Conservation (phyloP, 2,113 vertebrate species). For the Stigmatopora argus region DNA sequence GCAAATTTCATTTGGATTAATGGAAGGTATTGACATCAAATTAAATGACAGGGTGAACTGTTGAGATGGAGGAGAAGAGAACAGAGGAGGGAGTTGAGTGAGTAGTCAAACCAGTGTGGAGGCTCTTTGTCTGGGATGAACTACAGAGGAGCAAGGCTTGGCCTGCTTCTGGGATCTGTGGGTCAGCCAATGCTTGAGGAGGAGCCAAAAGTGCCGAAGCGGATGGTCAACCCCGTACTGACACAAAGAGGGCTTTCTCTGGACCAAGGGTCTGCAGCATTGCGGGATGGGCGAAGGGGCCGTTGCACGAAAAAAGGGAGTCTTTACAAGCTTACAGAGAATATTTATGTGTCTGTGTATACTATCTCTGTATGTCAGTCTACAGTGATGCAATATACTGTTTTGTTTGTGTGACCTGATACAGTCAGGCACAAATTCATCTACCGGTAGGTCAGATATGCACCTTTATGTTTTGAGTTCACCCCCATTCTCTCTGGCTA, state of each 20-base stretch:
- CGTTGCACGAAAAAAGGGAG: conserved; percentile 30
- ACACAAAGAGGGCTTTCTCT: conserved; percentile 64
- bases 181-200: conserved; percentile 44
- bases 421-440: conserved; percentile 25
- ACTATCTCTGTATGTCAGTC: neutral
- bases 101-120: conserved; percentile 51
- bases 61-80: conserved; percentile 20
- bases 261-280: conserved; percentile 39
- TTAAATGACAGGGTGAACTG: conserved; percentile 30
- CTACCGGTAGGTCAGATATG: conserved; percentile 18
- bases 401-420: neutral
- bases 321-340: neutral
- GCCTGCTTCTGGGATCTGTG: conserved; percentile 55
- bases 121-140: conserved; percentile 54
- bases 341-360: neutral
- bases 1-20: conserved; percentile 57
- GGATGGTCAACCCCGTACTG: conserved; percentile 42
- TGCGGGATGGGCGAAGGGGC: conserved; percentile 28
- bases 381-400: neutral
- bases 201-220: conserved; percentile 56
- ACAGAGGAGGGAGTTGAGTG: conserved; percentile 28
- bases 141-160: conserved; percentile 44
- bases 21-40: conserved; percentile 57
- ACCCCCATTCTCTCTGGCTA: conserved; percentile 37
- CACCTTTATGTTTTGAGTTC: conserved; percentile 4